Evolutionary conservation across 2,113 vertebrate genomes (phyloP), one percentile per base, ranked within the genome.

Genomic region (Alligator sinensis): DNA sequence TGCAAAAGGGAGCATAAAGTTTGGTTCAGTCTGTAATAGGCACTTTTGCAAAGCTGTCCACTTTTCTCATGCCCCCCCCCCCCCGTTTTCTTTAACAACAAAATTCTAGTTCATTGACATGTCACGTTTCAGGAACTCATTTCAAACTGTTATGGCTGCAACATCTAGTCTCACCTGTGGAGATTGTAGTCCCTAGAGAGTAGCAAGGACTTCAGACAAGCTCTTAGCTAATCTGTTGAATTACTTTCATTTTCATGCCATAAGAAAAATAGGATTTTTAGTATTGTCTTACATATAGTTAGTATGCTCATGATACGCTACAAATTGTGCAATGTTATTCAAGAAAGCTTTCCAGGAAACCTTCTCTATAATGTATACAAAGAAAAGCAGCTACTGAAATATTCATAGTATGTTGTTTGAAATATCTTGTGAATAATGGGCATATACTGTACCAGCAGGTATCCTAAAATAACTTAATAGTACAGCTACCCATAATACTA

Each of bases 401-500:
- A 81, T 57, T 87, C 5, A 62, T 93, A 30, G 22, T 34, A 4
- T 14, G 16, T 74, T 82, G 81, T 88, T 28, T 76, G 77, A 92
- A 87, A 66, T 86, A 27, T 47, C 27, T 83, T 89, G 54, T 91
- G 89, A 84, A n/a, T 92, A 86, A 86, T 15, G 22, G 90, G 10
- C 38, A 86, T 54, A 30, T 60, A 74, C 15, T 68, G 18, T 54
- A 89, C n/a, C 80, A 94, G 87, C 75, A 91, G 68, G 13, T 81
- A 82, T 62, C 87, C 57, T 79, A 79, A 84, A 92, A 87, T 84
- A 91, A 86, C 58, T 87, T 82, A 78, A 82, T 84, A 34, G 79
- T 80, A 57, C 19, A 77, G 18, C n/a, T 79, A 63, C n/a, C 47
- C 61, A 75, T 89, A 76, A 59, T 22, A 16, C 22, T 79, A 57